Base-by-base conservation (phyloP, 2,113 vertebrate species). In the Heteronetta atricapilla region DNA sequence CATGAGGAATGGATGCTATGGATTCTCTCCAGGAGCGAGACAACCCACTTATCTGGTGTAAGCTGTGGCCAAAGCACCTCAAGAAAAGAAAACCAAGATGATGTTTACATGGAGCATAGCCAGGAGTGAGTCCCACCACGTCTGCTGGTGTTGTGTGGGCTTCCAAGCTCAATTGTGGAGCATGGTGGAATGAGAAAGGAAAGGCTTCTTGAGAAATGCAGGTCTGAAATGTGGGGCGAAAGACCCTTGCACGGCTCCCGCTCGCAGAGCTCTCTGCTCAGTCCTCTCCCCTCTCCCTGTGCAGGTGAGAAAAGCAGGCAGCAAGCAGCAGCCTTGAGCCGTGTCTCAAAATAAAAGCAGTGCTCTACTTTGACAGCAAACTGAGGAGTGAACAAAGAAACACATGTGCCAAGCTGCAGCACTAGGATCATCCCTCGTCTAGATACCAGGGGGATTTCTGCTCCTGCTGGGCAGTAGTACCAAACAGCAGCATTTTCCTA, bases 271-370 rank as follows among this genome's bases (percentile, higher is more conserved):
- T 62, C 50, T 74, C 59, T 38, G 31, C 11, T 64, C 48, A 58
- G 69, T 1, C 84, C 53, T 19, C 69, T 19, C 69, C 88, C 91
- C 76, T 18, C 31, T 19, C 91, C 74, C 91, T 60, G 72, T 68
- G 95, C 93, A 85, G 72, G 88, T 89, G 90, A 92, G 82, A 62
- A 72, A 94, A 90, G 90, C 96, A 94, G 83, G 88, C 95, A 94
- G 90, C 89, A 88, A 89, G 90, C 95, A 95, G 82, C 76, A 78
- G 2, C 80, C 64, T 67, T 4, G 59, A 67, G 92, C 60, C 40
- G 81, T 87, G 93, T 82, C 62, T 83, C 76, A 64, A 93, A 87
- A 91, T n/a, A 15, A 89, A 94, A 94, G 63, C 52, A 82, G 92
- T 33, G 70, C 80, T 85, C 63, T 26, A 31, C 20, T 81, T 77